phyloP scores from a whole-genome alignment of 2,113 vertebrate species.

The Ptilonorhynchus violaceus region DNA sequence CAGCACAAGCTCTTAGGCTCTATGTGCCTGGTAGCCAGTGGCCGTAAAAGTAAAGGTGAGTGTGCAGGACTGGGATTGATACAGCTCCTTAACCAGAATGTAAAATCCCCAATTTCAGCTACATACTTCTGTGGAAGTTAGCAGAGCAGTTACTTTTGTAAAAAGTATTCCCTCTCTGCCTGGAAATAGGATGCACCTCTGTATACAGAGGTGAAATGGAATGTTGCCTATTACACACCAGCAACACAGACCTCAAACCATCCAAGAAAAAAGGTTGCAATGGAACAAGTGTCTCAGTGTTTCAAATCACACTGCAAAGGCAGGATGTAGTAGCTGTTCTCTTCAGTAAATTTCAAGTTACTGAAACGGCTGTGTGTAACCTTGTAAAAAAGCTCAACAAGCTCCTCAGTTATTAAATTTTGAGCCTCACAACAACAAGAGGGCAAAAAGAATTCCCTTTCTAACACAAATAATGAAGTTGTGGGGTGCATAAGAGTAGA shows the following conservation, averaged over 20 bases:
- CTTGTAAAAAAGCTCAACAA: neutral
- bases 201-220: neutral
- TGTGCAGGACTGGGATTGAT: neutral
- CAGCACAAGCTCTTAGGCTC: neutral
- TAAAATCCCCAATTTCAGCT: neutral
- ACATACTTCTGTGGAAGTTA: accelerated
- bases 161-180: neutral
- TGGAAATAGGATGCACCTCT: neutral
- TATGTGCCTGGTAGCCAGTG: neutral
- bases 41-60: neutral
- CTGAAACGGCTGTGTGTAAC: neutral
- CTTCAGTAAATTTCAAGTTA: neutral
- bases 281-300: neutral
- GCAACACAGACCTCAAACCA: neutral
- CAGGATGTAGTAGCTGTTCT: neutral
- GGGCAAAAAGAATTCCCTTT: neutral
- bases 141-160: neutral
- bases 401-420: neutral
- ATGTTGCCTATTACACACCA: neutral
- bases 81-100: neutral
- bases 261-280: neutral
- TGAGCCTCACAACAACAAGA: neutral
- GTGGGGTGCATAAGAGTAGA: neutral
- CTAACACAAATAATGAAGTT: neutral
- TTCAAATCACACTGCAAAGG: neutral